A percentile compares a stretch with the other conserved stretches of the same genome.
phyloP scores from a whole-genome alignment of 64 coral and sea anemone genomes.

The Dendronephthya gigantea region DNA sequence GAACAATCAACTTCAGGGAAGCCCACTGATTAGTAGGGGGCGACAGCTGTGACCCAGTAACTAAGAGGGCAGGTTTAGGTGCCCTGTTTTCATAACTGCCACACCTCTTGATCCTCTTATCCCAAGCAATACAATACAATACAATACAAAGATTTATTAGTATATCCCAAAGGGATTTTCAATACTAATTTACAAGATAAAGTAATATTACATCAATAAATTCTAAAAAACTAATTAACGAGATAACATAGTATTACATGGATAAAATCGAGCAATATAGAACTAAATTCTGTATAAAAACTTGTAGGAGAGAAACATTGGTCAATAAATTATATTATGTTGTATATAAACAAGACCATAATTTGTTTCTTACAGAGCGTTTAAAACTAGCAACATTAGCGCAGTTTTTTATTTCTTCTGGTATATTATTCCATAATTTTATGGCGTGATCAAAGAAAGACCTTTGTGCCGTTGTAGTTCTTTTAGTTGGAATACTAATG shows the following conservation, averaged over 20 bases:
- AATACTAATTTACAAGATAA: slow-evolving; percentile 29
- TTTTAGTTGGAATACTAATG: not conserved
- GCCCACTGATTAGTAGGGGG: not conserved
- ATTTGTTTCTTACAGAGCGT: not conserved
- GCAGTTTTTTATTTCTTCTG: not conserved
- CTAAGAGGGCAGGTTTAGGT: not conserved
- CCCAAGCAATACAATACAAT: not conserved
- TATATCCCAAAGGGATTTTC: slow-evolving; percentile 22
- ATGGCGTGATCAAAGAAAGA: not conserved
- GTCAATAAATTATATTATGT: not conserved
- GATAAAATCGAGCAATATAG: too few relatives aligned
- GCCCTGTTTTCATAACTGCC: not conserved
- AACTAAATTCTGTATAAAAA: too few relatives aligned
- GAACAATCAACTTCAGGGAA: not conserved
- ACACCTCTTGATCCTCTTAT: not conserved
- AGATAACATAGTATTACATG: too few relatives aligned
- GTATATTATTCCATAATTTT: not conserved
- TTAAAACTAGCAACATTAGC: not conserved
- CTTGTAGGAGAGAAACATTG: too few relatives aligned
- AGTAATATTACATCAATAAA: not conserved
- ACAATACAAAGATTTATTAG: slow-evolving; percentile 5
- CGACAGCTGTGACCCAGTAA: not conserved
- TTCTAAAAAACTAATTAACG: not conserved
- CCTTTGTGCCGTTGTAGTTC: not conserved
- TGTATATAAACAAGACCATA: not conserved